Evolutionary conservation across 2,797 vertebrate genomes (phyloP), one percentile per base, ranked within the genome.

Genomic region (Psittacula echo): DNA sequence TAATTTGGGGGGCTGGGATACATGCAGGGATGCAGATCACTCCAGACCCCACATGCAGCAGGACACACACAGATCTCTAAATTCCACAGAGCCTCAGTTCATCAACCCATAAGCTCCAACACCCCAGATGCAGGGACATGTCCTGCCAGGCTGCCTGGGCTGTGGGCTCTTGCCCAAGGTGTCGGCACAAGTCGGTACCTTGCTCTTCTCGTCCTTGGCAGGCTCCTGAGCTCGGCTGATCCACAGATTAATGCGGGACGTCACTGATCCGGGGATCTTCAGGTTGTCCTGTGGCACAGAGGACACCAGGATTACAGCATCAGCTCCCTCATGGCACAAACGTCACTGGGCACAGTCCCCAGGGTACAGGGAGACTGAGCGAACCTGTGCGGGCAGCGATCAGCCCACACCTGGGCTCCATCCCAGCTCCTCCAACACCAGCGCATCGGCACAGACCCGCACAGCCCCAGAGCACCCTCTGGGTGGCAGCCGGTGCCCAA

Each of bases 181-280:
- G 56, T 3, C 18, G 8, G 4, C 39, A 61, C 39, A 58, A 32
- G 24, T 13, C 2, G 4, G 51, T 95, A 98, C 98, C 98, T 98
- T 98, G 67, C 51, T 26, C 45, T 87, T 96, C 78, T 97, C 96
- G 17, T 95, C 96, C 85, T 95, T 94, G 79, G 95, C 32, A 87
- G 73, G 70, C 89, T 97, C 97, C 93, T 98, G 98, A 77, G 95
- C 92, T 96, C 97, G 98, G 96, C 97, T 98, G 91, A 99, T 97
- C 99, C 98, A 99, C 77, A 98, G 98, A 87, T 98, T 99, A 88
- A 99, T 98, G 45, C 98, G 98, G 10, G 98, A 98, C 2, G 98
- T 98, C 93, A 99, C 98, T 3, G 98, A 98, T 4, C 98, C 98
- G 0, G 98, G 94, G 71, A 98, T 98, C 90, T 87, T 97, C 76